These are phyloP conservation scores for Deilephila elpenor DNA, from an alignment of 2,888 invertebrate species.

Conservation along the genomic window DNA sequence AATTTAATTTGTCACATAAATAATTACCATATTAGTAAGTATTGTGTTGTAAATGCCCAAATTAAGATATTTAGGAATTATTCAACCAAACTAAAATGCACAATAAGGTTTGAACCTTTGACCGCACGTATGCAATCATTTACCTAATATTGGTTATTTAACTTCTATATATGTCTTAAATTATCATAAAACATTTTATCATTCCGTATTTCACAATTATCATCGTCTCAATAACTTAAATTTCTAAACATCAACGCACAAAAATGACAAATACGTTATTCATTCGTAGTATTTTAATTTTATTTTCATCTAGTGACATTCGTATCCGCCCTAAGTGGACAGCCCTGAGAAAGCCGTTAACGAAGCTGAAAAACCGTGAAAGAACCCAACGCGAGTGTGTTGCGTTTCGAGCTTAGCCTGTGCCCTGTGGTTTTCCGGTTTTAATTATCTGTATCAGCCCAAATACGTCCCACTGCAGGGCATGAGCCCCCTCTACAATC, in stretches of 20 bases:
- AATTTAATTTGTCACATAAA: neutral
- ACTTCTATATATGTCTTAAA: slow-evolving; percentile 1
- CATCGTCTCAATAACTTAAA: neutral
- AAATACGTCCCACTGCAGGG: too few species aligned
- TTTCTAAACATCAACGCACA: slow-evolving; percentile 3
- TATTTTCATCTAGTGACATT: too few species aligned
- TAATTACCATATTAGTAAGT: neutral
- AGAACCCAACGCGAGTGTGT: too few species aligned
- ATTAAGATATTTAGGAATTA: neutral
- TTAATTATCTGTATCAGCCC: too few species aligned
- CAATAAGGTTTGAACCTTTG: neutral
- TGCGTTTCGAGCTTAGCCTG: too few species aligned
- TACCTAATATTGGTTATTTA: slow-evolving; percentile 1
- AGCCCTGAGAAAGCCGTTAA: too few species aligned
- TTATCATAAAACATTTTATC: slow-evolving; percentile 21
- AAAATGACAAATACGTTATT: too few species aligned
- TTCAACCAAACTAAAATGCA: slow-evolving; percentile 14
- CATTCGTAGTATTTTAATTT: too few species aligned
- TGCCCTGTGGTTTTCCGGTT: too few species aligned
- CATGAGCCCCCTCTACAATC: too few species aligned
- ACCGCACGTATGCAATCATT: slow-evolving; percentile 2
- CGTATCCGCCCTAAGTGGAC: too few species aligned
- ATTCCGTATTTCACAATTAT: neutral
- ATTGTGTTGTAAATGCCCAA: neutral
- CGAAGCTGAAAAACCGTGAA: too few species aligned